A percentile compares a stretch with the other conserved stretches of the same genome.
phyloP scores from a whole-genome alignment of 2,113 vertebrate genomes.

The Misgurnus mizolepis region DNA sequence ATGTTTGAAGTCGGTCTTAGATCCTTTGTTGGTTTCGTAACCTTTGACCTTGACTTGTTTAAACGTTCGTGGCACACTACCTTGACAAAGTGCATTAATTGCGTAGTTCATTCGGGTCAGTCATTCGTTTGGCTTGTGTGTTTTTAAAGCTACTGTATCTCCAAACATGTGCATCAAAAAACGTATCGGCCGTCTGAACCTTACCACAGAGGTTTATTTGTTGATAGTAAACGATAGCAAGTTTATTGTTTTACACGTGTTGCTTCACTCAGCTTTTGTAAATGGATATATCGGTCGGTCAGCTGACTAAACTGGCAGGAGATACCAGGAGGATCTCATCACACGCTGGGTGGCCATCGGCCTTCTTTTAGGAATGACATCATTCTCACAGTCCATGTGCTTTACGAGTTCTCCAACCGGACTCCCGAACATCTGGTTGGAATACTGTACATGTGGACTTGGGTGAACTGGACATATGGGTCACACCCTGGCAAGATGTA shows the following conservation, averaged over 20 bases:
- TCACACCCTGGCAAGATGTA: slow-evolving; percentile 33
- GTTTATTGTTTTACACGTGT: neutral
- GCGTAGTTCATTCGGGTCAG: too few relatives aligned
- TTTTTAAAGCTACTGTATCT: slow-evolving; percentile 6
- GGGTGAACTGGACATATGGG: slow-evolving; percentile 18
- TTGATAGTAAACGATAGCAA: neutral
- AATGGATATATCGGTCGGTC: neutral
- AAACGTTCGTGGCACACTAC: neutral
- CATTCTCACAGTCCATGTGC: slow-evolving; percentile 6
- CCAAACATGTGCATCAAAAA: neutral
- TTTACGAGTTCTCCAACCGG: slow-evolving; percentile 9
- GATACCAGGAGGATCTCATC: slow-evolving; percentile 5
- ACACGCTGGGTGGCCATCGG: slow-evolving; percentile 24
- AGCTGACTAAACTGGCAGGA: slow-evolving; percentile 17
- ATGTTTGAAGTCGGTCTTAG: slow-evolving; percentile 1
- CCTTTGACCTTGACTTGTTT: slow-evolving; percentile 4
- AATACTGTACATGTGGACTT: slow-evolving; percentile 9
- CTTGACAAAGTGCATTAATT: neutral
- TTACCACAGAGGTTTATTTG: neutral
- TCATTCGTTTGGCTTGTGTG: neutral
- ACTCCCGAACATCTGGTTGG: slow-evolving; percentile 26
- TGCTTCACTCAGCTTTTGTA: slow-evolving; percentile 1
- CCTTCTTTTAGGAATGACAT: slow-evolving; percentile 19
- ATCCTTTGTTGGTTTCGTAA: slow-evolving; percentile 28
- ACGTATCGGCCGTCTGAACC: neutral